Conservation (phyloP, 2,888 invertebrate genomes). For the Acrobasis suavella region DNA sequence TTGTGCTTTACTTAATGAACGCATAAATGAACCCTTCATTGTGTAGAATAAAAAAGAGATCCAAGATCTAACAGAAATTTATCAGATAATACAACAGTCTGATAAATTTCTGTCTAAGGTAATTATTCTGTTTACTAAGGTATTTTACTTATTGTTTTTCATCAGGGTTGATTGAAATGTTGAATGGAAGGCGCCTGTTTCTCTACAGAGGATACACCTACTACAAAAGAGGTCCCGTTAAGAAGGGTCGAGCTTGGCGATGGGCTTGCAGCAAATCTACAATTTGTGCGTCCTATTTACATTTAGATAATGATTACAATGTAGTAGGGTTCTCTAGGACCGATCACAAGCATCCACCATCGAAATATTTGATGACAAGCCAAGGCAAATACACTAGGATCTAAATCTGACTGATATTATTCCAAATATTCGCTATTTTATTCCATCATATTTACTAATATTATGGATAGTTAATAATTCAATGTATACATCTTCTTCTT, state of each 20-base stretch:
- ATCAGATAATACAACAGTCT: no score
- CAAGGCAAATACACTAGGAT: slow-evolving; percentile 39
- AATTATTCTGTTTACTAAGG: no score
- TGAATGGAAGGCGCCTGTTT: slow-evolving; percentile 30
- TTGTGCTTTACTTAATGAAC: no score
- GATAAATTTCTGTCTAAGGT: no score
- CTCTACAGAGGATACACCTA: slow-evolving; percentile 28
- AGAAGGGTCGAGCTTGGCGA: slow-evolving; percentile 28
- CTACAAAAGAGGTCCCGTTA: slow-evolving; percentile 16
- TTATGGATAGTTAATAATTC: no score
- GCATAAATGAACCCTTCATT: no score
- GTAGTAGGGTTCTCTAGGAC: slow-evolving; percentile 27
- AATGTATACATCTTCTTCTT: no score
- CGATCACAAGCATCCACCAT: slow-evolving; percentile 27
- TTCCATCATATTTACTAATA: no score
- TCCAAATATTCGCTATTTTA: no score
- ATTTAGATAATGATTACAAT: slow-evolving; percentile 33
- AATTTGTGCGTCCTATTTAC: slow-evolving; percentile 36
- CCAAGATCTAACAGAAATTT: no score
- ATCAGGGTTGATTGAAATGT: slow-evolving; percentile 22
- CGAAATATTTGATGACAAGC: slow-evolving; percentile 5
- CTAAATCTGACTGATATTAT: not conserved
- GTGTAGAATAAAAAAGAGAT: no score
- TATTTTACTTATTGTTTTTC: not conserved
- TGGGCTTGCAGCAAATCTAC: slow-evolving; percentile 40